Conservation (phyloP, 2,113 vertebrate species). For the Picathartes gymnocephalus region DNA sequence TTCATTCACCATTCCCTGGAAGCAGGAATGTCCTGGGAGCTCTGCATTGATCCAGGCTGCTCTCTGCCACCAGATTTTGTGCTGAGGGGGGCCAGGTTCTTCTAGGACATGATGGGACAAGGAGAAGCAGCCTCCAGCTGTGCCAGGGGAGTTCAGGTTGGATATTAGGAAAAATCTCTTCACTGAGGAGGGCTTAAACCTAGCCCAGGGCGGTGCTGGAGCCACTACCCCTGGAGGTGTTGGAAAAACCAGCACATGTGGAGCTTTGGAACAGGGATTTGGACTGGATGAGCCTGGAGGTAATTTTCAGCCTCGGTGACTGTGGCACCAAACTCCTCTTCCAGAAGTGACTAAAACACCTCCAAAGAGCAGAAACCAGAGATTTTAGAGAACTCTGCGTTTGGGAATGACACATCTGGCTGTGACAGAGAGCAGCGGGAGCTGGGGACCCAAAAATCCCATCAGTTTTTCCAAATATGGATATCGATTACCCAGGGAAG, state of each 20-base stretch:
- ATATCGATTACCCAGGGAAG: not conserved
- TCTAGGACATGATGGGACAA: not conserved
- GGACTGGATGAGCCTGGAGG: not conserved
- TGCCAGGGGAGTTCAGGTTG: not conserved
- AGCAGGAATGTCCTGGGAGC: not conserved
- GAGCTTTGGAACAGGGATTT: not conserved
- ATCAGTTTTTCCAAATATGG: rapidly evolving
- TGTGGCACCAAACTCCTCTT: not conserved
- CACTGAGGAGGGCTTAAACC: not conserved
- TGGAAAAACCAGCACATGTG: not conserved
- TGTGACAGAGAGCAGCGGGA: not conserved
- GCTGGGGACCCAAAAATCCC: not conserved
- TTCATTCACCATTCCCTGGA: not conserved
- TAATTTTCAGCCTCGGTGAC: not conserved
- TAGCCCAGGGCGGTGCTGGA: not conserved
- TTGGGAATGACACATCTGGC: not conserved
- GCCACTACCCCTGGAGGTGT: not conserved
- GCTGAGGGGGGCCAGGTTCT: not conserved
- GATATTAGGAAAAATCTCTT: not conserved
- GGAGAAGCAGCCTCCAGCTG: not conserved
- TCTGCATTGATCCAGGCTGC: not conserved
- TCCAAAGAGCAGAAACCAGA: not conserved
- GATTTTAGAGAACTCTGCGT: rapidly evolving
- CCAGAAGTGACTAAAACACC: not conserved
- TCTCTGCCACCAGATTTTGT: not conserved